phyloP scores from a whole-genome alignment of 2,888 invertebrate genomes.

The Ochropleura leucogaster region DNA sequence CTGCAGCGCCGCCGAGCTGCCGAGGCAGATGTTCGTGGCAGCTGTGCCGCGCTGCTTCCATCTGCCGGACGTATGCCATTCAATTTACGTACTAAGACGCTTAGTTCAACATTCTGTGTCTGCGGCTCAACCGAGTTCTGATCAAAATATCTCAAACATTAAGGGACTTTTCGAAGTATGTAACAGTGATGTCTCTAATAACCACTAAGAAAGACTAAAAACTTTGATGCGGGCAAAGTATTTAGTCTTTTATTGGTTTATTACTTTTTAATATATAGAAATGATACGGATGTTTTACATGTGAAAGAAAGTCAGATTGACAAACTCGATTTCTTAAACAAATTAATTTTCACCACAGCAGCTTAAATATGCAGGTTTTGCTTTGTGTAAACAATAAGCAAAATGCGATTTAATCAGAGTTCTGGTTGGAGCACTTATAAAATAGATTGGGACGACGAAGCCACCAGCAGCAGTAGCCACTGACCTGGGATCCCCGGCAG shows the following conservation, averaged over 20 bases:
- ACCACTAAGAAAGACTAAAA: too few species aligned
- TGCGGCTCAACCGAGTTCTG: neutral
- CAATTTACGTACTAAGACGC: neutral
- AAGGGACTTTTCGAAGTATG: neutral
- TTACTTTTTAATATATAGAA: too few species aligned
- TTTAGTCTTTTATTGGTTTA: too few species aligned
- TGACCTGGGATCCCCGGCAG: constrained; percentile 95
- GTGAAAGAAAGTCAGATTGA: too few species aligned
- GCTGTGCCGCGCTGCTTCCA: constrained; percentile 82
- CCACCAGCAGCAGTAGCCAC: neutral
- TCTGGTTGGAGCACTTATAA: neutral
- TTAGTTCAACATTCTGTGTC: neutral
- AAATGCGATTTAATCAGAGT: neutral
- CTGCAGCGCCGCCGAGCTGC: constrained; percentile 95
- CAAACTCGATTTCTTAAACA: too few species aligned
- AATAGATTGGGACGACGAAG: neutral
- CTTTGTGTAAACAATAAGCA: too few species aligned
- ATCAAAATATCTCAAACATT: neutral
- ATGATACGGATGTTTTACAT: too few species aligned
- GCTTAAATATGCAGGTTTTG: too few species aligned
- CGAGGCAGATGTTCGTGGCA: constrained; percentile 88
- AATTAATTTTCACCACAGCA: too few species aligned
- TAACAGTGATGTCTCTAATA: too few species aligned
- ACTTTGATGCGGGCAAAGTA: too few species aligned
- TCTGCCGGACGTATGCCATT: constrained; percentile 57